Evolutionary conservation across 2,888 invertebrate genomes (phyloP).

Genomic region (Himalopsyche kuldschensis): DNA sequence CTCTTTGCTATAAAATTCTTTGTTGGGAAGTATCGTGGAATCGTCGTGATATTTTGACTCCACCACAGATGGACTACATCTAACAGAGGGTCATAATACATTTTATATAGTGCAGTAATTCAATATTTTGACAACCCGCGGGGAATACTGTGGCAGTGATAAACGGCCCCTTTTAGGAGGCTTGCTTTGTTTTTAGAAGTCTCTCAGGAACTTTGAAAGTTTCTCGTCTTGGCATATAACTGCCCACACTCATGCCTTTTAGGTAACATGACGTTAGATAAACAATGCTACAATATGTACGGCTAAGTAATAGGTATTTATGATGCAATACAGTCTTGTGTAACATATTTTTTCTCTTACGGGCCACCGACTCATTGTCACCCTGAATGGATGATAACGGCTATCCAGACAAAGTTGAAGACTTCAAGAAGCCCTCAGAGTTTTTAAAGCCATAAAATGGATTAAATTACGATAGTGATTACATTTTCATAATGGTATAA

Average conservation of each 20-base stretch:
- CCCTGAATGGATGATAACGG: too few relatives aligned
- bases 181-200: neutral
- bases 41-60: neutral
- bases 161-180: constrained; percentile 31
- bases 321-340: too few relatives aligned
- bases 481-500: too few relatives aligned
- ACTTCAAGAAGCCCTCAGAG: too few relatives aligned
- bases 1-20: too few relatives aligned
- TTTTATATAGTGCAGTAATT: constrained; percentile 31
- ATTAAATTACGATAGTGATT: too few relatives aligned
- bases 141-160: constrained; percentile 34
- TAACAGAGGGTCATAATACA: constrained; percentile 12
- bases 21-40: neutral
- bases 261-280: neutral
- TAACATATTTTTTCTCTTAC: too few relatives aligned
- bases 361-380: too few relatives aligned
- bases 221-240: neutral
- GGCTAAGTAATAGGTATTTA: neutral
- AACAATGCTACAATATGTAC: neutral
- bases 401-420: too few relatives aligned
- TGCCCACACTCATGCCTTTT: neutral
- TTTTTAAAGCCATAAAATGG: too few relatives aligned
- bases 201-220: neutral
- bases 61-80: neutral
- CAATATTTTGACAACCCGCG: constrained; percentile 37